These are phyloP conservation scores for Limnephilus auricula DNA, from an alignment of 2,888 invertebrate species.

Conservation along the genomic window DNA sequence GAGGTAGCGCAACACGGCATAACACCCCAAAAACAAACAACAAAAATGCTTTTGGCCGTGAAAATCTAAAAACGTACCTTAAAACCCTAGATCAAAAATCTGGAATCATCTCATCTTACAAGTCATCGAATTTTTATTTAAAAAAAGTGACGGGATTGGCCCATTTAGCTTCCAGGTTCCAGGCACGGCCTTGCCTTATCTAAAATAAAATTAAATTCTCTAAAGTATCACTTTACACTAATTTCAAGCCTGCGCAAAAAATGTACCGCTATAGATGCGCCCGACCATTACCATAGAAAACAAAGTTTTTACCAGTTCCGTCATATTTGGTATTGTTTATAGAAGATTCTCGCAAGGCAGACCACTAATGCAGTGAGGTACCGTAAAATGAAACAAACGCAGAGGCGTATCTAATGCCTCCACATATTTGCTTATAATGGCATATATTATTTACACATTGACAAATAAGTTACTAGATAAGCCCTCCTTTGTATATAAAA, in stretches of 20 bases:
- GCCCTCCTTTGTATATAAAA: not conserved
- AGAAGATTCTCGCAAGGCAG: conserved; percentile 2
- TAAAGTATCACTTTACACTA: not conserved
- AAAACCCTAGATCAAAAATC: not conserved
- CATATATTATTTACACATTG: not conserved
- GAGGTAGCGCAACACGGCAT: no score
- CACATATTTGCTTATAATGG: not conserved
- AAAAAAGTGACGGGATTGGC: no score
- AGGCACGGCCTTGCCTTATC: not conserved
- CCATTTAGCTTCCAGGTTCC: not conserved
- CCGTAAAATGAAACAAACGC: conserved; percentile 7
- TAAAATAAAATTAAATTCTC: not conserved
- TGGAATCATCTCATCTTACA: not conserved
- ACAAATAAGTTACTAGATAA: not conserved
- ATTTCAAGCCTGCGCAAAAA: not conserved
- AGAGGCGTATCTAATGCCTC: conserved; percentile 10
- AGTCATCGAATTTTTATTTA: not conserved
- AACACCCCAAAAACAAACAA: no score
- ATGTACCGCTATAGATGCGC: not conserved
- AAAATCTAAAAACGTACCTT: no score
- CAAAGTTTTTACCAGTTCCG: not conserved
- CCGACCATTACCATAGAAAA: not conserved
- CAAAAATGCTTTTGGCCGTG: no score
- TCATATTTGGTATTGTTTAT: not conserved
- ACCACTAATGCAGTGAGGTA: not conserved